Percentiles rank a stretch among this genome's conserved stretches.
These are phyloP conservation scores for Haliclystus octoradiatus DNA, from an alignment of 30 jellyfish, hydroid and myxozoan genomes.

Conservation along the genomic window DNA sequence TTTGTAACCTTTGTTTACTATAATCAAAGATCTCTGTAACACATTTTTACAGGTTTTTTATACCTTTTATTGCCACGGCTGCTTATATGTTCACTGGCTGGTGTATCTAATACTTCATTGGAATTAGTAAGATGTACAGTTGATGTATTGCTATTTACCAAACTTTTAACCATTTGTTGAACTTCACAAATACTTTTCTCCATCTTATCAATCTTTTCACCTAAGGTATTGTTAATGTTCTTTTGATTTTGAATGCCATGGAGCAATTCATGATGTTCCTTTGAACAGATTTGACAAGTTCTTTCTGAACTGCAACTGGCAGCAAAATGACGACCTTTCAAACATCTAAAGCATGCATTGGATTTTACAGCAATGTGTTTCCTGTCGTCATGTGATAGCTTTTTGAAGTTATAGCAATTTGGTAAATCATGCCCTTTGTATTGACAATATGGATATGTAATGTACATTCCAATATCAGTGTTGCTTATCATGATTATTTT, in stretches of 20 bases:
- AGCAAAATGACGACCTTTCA: not conserved
- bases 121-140: not conserved
- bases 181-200: not conserved
- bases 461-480: not conserved
- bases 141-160: not conserved
- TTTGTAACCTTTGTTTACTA: not conserved
- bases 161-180: not conserved
- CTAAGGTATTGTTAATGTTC: not conserved
- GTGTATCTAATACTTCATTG: not conserved
- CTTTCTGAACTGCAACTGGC: not conserved
- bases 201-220: not conserved
- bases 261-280: not conserved
- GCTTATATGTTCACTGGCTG: not conserved
- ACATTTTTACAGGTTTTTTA: not conserved
- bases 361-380: not conserved
- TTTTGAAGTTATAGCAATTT: not conserved
- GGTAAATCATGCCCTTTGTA: slow-evolving; percentile 1
- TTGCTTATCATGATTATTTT: not conserved
- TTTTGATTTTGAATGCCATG: not conserved
- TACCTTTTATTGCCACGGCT: not conserved
- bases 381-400: not conserved
- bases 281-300: not conserved
- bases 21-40: not conserved
- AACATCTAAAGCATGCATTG: not conserved
- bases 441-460: not conserved